A percentile compares a stretch with the other conserved stretches of the same genome.
Conservation (phyloP, 2,797 vertebrate species). For the Phyllotis vaccarum region DNA sequence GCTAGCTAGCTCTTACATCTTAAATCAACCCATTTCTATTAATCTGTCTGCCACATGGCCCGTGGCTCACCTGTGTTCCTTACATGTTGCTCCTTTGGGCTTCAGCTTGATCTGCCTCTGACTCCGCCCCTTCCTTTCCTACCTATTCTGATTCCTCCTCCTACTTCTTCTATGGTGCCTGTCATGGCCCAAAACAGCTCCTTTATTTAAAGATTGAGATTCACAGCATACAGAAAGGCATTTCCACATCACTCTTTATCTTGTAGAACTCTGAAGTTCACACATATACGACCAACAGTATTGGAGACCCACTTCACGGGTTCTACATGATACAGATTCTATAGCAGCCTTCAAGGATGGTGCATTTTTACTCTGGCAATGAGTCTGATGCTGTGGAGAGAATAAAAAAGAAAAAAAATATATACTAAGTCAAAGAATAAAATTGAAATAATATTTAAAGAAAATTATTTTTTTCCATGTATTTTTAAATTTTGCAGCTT, state of each 20-base stretch:
- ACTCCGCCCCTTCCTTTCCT: no score
- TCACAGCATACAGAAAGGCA: no score
- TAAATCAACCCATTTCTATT: no score
- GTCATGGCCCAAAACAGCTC: no score
- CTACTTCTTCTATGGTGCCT: no score
- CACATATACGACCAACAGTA: background rate
- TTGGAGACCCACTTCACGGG: slow-evolving; percentile 38
- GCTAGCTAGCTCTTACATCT: no score
- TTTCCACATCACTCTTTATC: slow-evolving; percentile 45
- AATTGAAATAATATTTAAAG: slow-evolving; percentile 87
- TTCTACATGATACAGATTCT: slow-evolving; percentile 64
- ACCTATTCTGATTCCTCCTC: no score
- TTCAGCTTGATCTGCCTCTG: no score
- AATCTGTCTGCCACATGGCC: no score
- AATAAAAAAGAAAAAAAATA: slow-evolving; percentile 85
- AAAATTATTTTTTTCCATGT: slow-evolving; percentile 86
- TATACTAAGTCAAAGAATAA: slow-evolving; percentile 84
- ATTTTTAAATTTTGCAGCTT: slow-evolving; percentile 88
- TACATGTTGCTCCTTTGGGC: no score
- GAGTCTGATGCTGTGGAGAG: slow-evolving; percentile 82
- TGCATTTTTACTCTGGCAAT: slow-evolving; percentile 75
- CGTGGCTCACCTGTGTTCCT: no score
- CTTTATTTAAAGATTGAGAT: no score
- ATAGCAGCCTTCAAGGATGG: slow-evolving; percentile 75
- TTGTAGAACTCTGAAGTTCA: background rate